Base-by-base conservation (phyloP, 2,797 vertebrate species). In the Miichthys miiuy region DNA sequence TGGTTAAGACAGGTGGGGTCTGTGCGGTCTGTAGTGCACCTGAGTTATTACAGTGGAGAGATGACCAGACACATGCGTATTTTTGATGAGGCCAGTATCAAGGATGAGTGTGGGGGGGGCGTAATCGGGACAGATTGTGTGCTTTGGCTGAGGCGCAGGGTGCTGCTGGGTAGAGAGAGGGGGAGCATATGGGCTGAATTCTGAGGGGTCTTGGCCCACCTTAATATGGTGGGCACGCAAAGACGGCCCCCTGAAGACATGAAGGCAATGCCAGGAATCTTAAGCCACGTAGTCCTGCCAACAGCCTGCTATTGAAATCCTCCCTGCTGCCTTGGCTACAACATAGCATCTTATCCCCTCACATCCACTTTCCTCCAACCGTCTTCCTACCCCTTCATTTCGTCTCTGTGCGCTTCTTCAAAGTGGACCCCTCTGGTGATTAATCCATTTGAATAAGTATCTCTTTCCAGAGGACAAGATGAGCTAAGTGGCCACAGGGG, bases 61-160 rank as follows among this genome's bases (percentile, higher is more conserved):
- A 84, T 79, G 81, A 84, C 54, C 79, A 82, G 89, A 86, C 84
- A 77, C 75, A 85, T 79, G 69, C 73, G 85, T 82, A 87, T 89
- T 92, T 93, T 84, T 66, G 85, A 88, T 52, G 81, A 87, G 88
- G 83, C 63, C 66, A 34, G 74, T 88, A 91, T 93, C 81, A 88
- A 83, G 88, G 83, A 83, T 77, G 85, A 79, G 63, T 38, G 27
- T 27, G 72, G 64, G 41, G 23, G 56, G 87, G 75, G 77, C 6
- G 83, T 91, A 88, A 89, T 88, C 84, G 80, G 93, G 88, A 90
- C 94, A 93, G 93, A 91, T 94, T 95, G 94, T 92, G 84, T 91
- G 83, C 89, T 87, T 94, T 95, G 94, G 93, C 92, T 71, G 52
- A 79, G 77, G 65, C 55, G 5, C 67, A 27, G 67, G 77, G 66